Conservation (phyloP, 2,797 vertebrate species). For the Dryobates pubescens region DNA sequence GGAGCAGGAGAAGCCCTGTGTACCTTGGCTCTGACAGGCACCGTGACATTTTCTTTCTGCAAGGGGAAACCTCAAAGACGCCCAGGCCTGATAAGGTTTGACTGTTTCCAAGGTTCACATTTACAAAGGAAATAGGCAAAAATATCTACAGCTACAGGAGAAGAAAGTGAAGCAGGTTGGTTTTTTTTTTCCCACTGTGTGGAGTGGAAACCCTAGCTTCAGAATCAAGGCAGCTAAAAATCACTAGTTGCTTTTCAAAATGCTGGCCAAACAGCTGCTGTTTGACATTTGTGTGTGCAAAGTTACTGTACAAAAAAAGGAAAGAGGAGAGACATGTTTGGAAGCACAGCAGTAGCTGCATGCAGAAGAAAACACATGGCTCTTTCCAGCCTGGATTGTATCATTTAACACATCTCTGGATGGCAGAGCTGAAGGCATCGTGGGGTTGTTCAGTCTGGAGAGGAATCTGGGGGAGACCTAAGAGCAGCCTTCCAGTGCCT, state of each 20-base stretch:
- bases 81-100: background rate
- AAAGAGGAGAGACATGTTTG: background rate
- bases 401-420: background rate
- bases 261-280: conserved; percentile 42
- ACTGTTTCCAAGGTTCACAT: background rate
- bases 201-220: background rate
- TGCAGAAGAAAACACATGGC: conserved; percentile 18
- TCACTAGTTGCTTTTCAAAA: conserved; percentile 18
- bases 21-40: conserved; percentile 1
- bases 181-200: background rate
- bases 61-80: background rate
- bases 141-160: background rate
- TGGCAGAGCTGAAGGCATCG: background rate
- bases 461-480: too few species aligned
- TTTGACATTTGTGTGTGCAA: conserved; percentile 37
- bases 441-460: too few species aligned
- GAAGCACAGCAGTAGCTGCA: background rate
- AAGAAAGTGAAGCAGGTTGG: background rate
- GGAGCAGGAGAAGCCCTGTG: background rate
- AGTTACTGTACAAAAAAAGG: conserved; percentile 27
- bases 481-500: too few species aligned
- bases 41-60: background rate
- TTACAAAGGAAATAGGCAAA: background rate
- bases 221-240: conserved; percentile 18
- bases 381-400: background rate